Conservation (phyloP, 2,797 vertebrate species). For the Danio choprae region DNA sequence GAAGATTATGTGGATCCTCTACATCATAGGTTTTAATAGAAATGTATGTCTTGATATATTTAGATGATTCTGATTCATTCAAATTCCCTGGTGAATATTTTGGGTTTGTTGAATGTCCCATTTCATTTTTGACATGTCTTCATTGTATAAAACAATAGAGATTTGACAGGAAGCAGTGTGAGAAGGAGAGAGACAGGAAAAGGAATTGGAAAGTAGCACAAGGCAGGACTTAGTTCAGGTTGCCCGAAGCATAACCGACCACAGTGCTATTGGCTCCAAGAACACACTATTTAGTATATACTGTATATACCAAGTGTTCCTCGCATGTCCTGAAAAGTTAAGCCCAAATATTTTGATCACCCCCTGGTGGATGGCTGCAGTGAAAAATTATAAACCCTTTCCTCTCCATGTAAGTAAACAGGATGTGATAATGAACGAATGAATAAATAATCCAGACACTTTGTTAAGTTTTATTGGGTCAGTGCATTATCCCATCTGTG, state of each 20-base stretch:
- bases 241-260: background rate
- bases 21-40: background rate
- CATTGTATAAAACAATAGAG: background rate
- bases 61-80: conserved; percentile 5
- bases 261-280: background rate
- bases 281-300: background rate
- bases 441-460: too few species aligned
- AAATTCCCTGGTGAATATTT: background rate
- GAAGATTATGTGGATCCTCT: background rate
- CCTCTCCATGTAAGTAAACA: too few species aligned
- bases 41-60: background rate
- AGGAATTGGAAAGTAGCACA: background rate
- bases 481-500: too few species aligned
- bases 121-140: background rate
- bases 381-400: too few species aligned
- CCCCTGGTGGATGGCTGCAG: too few species aligned
- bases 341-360: too few species aligned
- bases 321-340: too few species aligned
- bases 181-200: background rate
- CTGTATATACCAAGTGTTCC: background rate
- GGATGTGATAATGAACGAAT: too few species aligned
- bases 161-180: background rate
- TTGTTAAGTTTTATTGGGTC: too few species aligned
- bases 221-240: background rate
- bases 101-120: background rate